These are phyloP conservation scores for Petroica traversi DNA, from an alignment of 2,113 vertebrate genomes.

Conservation along the genomic window DNA sequence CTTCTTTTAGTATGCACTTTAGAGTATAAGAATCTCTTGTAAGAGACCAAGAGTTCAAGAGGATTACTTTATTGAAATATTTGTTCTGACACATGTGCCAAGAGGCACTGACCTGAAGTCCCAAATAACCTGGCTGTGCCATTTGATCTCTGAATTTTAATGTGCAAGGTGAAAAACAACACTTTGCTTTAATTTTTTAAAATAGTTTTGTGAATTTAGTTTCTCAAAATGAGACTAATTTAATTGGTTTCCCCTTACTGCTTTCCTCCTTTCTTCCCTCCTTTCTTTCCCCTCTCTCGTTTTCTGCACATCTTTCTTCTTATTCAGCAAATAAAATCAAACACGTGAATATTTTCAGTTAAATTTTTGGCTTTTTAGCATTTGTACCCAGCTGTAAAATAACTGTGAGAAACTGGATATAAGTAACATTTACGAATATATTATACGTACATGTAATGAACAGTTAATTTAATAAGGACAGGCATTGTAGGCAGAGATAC, in stretches of 20 bases:
- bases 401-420: not conserved
- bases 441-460: accelerated
- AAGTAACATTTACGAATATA: not conserved
- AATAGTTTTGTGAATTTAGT: not conserved
- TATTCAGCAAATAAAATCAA: not conserved
- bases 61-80: not conserved
- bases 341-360: not conserved
- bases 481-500: not conserved
- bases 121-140: not conserved
- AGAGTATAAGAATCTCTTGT: not conserved
- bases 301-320: not conserved
- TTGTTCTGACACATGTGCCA: not conserved
- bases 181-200: not conserved
- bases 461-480: not conserved
- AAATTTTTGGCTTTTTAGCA: not conserved
- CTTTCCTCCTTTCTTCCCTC: accelerated
- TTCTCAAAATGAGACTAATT: not conserved
- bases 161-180: not conserved
- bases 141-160: not conserved
- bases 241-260: accelerated
- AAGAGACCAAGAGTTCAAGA: not conserved
- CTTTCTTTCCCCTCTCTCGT: not conserved
- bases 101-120: not conserved
- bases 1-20: not conserved
- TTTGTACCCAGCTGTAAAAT: not conserved